Conservation (phyloP, 1,140 invertebrate species). For the Dendroctonus valens region DNA sequence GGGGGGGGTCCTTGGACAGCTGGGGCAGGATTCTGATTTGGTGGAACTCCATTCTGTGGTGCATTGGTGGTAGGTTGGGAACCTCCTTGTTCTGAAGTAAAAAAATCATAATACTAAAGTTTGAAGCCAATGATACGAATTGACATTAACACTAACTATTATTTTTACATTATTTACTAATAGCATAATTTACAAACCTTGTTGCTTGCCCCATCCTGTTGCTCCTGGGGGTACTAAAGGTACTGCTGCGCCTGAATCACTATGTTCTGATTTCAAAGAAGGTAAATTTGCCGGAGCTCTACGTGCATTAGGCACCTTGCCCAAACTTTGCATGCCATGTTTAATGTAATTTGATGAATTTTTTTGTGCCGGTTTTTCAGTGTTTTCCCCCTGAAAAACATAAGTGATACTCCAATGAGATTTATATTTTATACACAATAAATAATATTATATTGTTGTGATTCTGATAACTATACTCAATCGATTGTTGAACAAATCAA, state of each 20-base stretch:
- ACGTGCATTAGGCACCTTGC: slow-evolving; percentile 93
- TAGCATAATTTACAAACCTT: slow-evolving; percentile 32
- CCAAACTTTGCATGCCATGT: slow-evolving; percentile 98
- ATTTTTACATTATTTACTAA: too few species aligned
- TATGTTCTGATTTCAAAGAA: slow-evolving; percentile 90
- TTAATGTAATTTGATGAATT: slow-evolving; percentile 81
- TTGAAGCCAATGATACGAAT: background rate
- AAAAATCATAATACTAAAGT: background rate
- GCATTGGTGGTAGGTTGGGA: slow-evolving; percentile 13
- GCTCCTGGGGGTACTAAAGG: slow-evolving; percentile 50
- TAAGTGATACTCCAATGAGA: background rate
- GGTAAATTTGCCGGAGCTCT: slow-evolving; percentile 95
- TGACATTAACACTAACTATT: background rate
- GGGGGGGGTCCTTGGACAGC: slow-evolving; percentile 31
- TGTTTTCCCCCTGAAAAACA: slow-evolving; percentile 73
- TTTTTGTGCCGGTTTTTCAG: slow-evolving; percentile 82
- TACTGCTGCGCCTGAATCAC: slow-evolving; percentile 49
- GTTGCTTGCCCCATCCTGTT: slow-evolving; percentile 50
- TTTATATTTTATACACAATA: background rate
- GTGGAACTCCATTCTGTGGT: slow-evolving; percentile 25
- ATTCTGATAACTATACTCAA: too few species aligned
- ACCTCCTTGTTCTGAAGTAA: slow-evolving; percentile 27
- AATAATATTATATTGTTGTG: too few species aligned
- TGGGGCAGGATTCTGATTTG: slow-evolving; percentile 16
- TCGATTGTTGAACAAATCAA: too few species aligned